A percentile compares a stretch with the other conserved stretches of the same genome.
Conservation (phyloP, 2,888 invertebrate genomes). For the Mechanitis mazaeus region DNA sequence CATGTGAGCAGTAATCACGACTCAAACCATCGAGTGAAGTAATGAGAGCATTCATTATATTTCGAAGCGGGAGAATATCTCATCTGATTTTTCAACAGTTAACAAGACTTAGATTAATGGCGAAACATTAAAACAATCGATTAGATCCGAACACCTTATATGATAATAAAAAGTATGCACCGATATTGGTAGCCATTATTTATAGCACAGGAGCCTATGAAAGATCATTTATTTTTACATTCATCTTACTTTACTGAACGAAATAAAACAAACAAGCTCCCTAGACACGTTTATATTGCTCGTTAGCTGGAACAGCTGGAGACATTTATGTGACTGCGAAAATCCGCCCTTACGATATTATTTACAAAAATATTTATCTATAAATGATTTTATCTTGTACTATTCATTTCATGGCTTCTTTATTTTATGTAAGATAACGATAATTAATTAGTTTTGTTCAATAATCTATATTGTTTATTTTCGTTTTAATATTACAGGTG, state of each 20-base stretch:
- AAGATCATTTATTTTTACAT: constrained; percentile 13
- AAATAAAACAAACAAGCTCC: background rate
- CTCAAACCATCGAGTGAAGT: constrained; percentile 7
- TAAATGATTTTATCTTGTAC: too few relatives aligned
- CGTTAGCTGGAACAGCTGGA: too few relatives aligned
- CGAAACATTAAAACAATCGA: constrained; percentile 23
- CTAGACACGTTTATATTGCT: too few relatives aligned
- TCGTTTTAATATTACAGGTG: too few relatives aligned
- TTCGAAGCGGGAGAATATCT: constrained; percentile 8
- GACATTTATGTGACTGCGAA: too few relatives aligned
- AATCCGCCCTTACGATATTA: too few relatives aligned
- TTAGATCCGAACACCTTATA: constrained; percentile 18
- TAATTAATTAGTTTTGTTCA: too few relatives aligned
- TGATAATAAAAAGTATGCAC: constrained; percentile 16
- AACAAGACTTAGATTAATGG: constrained; percentile 27
- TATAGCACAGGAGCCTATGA: constrained; percentile 13
- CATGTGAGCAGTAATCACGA: constrained; percentile 7
- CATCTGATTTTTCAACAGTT: constrained; percentile 19
- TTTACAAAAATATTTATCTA: too few relatives aligned
- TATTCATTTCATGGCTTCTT: too few relatives aligned
- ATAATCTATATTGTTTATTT: too few relatives aligned
- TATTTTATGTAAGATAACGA: too few relatives aligned
- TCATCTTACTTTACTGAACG: background rate
- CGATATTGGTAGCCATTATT: constrained; percentile 19
- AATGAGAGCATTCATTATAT: constrained; percentile 16